Base-by-base conservation (phyloP, 92 coral and sea anemone species). In the Zoanthus sansibaricus region DNA sequence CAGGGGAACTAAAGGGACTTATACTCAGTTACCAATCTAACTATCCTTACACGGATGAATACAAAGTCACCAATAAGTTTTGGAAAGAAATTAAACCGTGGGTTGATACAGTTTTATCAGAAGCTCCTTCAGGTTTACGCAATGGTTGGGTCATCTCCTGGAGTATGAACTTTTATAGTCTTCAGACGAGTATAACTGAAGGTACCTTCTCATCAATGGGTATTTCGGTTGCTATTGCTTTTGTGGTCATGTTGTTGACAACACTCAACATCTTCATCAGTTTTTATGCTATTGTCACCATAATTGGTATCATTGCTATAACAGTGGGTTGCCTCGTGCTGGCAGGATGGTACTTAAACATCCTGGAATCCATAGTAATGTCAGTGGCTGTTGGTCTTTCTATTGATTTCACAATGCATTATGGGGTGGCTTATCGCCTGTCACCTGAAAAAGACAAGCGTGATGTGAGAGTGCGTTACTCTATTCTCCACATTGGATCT, bases 341-440 rank as follows among this genome's bases (percentile, higher is more conserved):
- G 12, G 92, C 93, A 17, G 99, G 99, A 16, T 97, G 99, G 99
- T 92, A 96, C 82, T 62, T 97, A 59, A 97, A 95, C 71, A 91
- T 97, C 9, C 67, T 97, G 67, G 99, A 97, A 75, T 97, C 99
- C 58, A 95, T 97, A 44, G 97, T 95, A 72, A 87, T 95, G 89
- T 92, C 99, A 37, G 99, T 97, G 51, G 96, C 99, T 5, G 99
- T 97, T 14, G 99, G 99, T 14, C 82, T 97, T 55, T 97, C 99
- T 12, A 95, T 95, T 79, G 99, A 97, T 86, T 97, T 97, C 88
- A 97, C 99, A 16, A 87, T 97, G 93, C 99, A 97, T 92, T 97
- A 97, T 86, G 99, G 99, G 21, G 98, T 97, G 78, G 99, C 99
- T 6, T 97, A 95, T 84, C 85, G 93, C 69, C 76, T 95, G 46